Percentiles rank a stretch among this genome's conserved stretches.
Conservation (phyloP, 1,140 invertebrate genomes). For the Branchinecta lindahli region DNA sequence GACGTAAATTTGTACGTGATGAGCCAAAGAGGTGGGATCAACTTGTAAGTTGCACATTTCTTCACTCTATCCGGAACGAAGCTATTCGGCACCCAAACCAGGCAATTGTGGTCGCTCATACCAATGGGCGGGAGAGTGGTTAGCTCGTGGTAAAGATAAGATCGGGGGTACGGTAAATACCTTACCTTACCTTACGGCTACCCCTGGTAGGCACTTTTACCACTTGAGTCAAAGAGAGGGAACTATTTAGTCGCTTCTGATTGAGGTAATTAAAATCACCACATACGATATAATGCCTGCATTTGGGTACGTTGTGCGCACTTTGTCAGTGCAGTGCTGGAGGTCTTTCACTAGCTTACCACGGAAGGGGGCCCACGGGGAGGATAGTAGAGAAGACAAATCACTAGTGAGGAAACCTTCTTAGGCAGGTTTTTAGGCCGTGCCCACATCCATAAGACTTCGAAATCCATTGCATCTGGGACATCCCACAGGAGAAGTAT, state of each 20-base stretch:
- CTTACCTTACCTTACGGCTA: too few species aligned
- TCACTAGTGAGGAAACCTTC: conserved; percentile 8
- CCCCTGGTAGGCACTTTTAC: not conserved
- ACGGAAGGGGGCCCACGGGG: not conserved
- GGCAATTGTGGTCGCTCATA: not conserved
- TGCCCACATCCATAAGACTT: not conserved
- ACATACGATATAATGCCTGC: too few species aligned
- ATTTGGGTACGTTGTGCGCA: too few species aligned
- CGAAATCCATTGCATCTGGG: not conserved
- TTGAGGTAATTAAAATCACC: too few species aligned
- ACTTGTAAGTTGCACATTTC: too few species aligned
- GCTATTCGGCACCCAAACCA: not conserved
- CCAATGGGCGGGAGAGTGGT: not conserved
- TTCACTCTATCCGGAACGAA: not conserved
- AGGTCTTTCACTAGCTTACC: too few species aligned
- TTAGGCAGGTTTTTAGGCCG: not conserved
- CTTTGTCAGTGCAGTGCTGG: too few species aligned
- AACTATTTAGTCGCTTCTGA: not conserved
- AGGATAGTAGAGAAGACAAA: not conserved
- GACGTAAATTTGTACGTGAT: too few species aligned
- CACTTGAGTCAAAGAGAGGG: not conserved
- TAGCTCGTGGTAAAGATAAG: not conserved
- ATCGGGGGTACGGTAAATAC: not conserved
- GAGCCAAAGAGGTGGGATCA: too few species aligned
- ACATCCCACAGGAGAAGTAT: not conserved